Conservation (phyloP, 2,888 invertebrate genomes). For the Julus scandinavius region DNA sequence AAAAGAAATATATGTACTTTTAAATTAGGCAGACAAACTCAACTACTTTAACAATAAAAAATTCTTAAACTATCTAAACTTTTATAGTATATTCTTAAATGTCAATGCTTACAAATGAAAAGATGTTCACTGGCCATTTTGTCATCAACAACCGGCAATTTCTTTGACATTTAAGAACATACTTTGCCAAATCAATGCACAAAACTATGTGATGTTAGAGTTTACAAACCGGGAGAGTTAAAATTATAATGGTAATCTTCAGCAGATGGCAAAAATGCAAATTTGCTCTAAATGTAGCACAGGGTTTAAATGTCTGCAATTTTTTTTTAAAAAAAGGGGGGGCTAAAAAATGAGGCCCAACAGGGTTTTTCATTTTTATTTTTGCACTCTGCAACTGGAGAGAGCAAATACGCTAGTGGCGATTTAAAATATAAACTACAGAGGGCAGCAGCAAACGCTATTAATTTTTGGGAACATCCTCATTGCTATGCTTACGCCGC, state of each 20-base stretch:
- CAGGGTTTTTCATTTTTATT: not conserved
- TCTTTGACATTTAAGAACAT: not conserved
- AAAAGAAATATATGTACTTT: not conserved
- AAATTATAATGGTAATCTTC: not conserved
- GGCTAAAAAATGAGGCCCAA: constrained; percentile 26
- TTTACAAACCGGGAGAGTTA: not conserved
- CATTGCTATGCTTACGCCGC: not conserved
- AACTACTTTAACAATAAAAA: not conserved
- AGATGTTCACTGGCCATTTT: not conserved
- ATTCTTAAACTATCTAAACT: not conserved
- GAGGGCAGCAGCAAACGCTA: not conserved
- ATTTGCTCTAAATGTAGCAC: not conserved
- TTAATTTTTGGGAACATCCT: constrained; percentile 18
- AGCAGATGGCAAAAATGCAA: not conserved
- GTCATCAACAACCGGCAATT: not conserved
- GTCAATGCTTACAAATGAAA: not conserved
- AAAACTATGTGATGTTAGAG: not conserved
- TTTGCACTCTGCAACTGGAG: not conserved
- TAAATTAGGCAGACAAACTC: not conserved
- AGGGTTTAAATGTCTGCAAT: not conserved
- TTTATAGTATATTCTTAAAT: not conserved
- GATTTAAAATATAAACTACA: constrained; percentile 34
- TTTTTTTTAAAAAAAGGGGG: not conserved
- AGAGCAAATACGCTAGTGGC: not conserved
- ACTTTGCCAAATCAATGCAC: not conserved